Conservation (phyloP, 2,113 vertebrate genomes). For the Gracilinanus agilis region DNA sequence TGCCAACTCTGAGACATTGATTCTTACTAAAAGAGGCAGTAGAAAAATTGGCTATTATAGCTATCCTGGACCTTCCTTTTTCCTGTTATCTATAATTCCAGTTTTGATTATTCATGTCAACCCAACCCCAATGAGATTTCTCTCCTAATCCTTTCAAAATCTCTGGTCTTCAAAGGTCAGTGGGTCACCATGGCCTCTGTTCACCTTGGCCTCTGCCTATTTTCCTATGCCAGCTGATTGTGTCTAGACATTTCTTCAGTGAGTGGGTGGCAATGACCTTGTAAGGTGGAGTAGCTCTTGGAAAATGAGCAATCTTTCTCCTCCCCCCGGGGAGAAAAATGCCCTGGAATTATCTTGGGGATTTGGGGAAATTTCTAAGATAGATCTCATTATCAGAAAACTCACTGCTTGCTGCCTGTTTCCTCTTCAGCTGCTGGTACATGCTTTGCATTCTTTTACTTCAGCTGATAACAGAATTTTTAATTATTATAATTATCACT, state of each 20-base stretch:
- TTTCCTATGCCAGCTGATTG: not conserved
- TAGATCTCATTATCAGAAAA: constrained; percentile 54
- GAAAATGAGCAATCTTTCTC: not conserved
- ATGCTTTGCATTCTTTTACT: constrained; percentile 62
- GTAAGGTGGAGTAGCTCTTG: not conserved
- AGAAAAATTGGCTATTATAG: not conserved
- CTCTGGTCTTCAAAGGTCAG: not conserved
- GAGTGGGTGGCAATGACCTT: constrained; percentile 2
- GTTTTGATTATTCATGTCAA: too few species aligned
- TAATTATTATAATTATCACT: constrained; percentile 84
- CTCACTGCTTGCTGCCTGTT: not conserved
- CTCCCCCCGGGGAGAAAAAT: constrained; percentile 26
- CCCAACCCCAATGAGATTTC: not conserved
- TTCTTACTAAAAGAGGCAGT: not conserved
- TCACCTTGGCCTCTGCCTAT: not conserved
- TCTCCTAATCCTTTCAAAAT: too few species aligned
- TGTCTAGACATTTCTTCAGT: not conserved
- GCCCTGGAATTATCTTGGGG: constrained; percentile 56
- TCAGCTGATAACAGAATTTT: constrained; percentile 80
- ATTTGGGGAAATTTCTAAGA: constrained; percentile 57
- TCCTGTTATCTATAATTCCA: not conserved
- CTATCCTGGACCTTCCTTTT: not conserved
- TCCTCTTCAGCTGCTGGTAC: constrained; percentile 55
- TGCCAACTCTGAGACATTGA: not conserved
- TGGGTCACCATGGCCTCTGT: not conserved